Evolutionary conservation across 2,113 vertebrate species (phyloP).

Genomic region (Actinemys pallida): DNA sequence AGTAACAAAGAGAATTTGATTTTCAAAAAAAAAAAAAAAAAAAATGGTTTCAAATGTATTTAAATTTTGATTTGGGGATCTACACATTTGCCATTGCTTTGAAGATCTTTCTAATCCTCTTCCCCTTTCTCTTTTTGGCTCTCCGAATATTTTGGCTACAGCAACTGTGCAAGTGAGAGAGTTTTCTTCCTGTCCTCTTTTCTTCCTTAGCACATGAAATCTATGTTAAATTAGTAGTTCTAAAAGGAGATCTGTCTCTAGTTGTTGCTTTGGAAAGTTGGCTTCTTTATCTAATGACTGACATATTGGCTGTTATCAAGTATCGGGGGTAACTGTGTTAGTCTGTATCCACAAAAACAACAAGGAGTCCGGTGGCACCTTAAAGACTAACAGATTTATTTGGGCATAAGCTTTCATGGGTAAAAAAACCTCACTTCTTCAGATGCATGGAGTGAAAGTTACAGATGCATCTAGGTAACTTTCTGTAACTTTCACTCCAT

Average conservation of each 20-base stretch:
- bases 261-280: slow-evolving; percentile 30
- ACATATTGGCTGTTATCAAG: neutral
- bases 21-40: neutral
- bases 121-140: neutral
- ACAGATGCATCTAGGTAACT: too few species aligned
- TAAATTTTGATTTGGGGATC: neutral
- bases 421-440: too few species aligned
- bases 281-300: neutral
- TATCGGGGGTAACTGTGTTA: too few species aligned
- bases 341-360: too few species aligned
- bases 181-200: neutral
- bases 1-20: neutral
- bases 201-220: slow-evolving; percentile 4
- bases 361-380: too few species aligned
- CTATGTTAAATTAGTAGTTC: neutral
- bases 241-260: neutral
- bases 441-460: too few species aligned
- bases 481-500: too few species aligned
- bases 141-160: neutral
- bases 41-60: neutral
- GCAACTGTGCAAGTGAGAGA: neutral
- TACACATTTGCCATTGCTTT: neutral
- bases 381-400: too few species aligned
- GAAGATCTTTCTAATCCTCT: slow-evolving; percentile 7
- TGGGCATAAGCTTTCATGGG: too few species aligned